phyloP scores from a whole-genome alignment of 2,797 vertebrate genomes.

The Epinephelus malabaricus region DNA sequence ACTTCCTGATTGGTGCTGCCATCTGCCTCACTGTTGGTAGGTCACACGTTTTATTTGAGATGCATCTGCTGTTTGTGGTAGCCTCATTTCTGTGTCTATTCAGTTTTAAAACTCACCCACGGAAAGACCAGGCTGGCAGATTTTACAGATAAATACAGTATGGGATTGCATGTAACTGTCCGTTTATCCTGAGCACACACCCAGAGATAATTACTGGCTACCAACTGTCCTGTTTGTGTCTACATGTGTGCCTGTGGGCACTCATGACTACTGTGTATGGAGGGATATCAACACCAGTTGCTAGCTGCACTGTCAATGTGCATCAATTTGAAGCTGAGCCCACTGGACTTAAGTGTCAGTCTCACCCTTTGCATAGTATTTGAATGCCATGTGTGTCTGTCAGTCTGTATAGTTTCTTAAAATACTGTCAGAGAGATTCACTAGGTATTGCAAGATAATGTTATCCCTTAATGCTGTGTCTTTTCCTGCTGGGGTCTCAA shows the following conservation, averaged over 20 bases:
- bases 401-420: conserved; percentile 32
- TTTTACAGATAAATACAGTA: conserved; percentile 49
- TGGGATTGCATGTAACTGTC: conserved; percentile 50
- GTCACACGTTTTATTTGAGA: conserved; percentile 26
- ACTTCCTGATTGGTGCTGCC: conserved; percentile 8
- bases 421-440: conserved; percentile 22
- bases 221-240: conserved; percentile 26
- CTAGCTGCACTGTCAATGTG: neutral
- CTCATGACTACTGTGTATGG: conserved; percentile 3
- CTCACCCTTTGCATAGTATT: conserved; percentile 26
- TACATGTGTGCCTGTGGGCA: neutral
- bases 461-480: conserved; percentile 3
- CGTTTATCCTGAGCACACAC: conserved; percentile 56
- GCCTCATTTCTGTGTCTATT: conserved; percentile 18
- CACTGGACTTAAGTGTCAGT: conserved; percentile 41
- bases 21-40: conserved; percentile 37
- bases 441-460: conserved; percentile 14
- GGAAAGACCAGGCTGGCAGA: conserved; percentile 29
- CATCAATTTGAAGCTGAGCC: conserved; percentile 34
- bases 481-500: conserved; percentile 23
- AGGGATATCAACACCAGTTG: conserved; percentile 14
- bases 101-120: conserved; percentile 39
- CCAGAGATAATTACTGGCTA: conserved; percentile 68
- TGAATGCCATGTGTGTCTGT: conserved; percentile 36
- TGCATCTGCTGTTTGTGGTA: conserved; percentile 25